A percentile compares a stretch with the other conserved stretches of the same genome.
Conservation (phyloP, 2,113 vertebrate genomes). For the Chloroceryle aenea region DNA sequence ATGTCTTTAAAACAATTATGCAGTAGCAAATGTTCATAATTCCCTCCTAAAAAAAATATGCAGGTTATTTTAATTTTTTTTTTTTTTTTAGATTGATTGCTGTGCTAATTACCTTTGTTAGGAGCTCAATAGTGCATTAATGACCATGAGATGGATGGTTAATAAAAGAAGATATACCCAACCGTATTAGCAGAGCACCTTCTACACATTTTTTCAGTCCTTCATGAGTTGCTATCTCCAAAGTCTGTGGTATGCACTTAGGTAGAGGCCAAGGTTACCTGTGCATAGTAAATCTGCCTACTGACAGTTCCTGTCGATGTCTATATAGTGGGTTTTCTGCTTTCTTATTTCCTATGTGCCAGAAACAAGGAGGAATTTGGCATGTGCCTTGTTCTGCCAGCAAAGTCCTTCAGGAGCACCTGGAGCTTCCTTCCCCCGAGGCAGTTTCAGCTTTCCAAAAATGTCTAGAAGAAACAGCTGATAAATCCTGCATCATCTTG, state of each 20-base stretch:
- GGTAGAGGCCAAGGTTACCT: not conserved
- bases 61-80: accelerated
- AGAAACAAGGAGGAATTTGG: not conserved
- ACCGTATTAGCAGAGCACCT: not conserved
- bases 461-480: not conserved
- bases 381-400: not conserved
- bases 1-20: not conserved
- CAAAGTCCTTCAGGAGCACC: not conserved
- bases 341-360: not conserved
- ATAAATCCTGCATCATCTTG: not conserved
- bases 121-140: not conserved
- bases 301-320: not conserved
- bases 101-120: not conserved
- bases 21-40: not conserved
- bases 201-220: not conserved
- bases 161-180: not conserved
- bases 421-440: not conserved
- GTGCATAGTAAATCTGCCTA: not conserved
- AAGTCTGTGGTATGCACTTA: not conserved
- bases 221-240: not conserved
- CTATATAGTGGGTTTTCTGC: not conserved
- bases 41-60: not conserved
- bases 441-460: not conserved
- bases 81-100: not conserved
- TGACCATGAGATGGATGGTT: not conserved